phyloP scores from a whole-genome alignment of 2,888 invertebrate species.

The Hyposoter dolosus region DNA sequence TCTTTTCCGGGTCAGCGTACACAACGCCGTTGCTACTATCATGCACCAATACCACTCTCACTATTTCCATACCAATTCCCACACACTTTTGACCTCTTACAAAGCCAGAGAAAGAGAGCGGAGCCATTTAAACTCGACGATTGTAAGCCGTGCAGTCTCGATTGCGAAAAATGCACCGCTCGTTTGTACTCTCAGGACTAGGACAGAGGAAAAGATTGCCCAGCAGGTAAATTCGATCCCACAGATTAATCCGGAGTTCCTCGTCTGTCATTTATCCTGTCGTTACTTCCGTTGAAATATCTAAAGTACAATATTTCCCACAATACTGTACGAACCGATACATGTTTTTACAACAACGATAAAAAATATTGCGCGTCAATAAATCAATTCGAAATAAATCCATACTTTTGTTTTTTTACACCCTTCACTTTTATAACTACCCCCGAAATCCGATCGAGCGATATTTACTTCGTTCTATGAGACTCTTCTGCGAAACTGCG shows the following conservation, averaged over 20 bases:
- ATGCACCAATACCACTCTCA: conserved; percentile 11
- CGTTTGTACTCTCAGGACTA: conserved; percentile 1
- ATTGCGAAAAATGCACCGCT: conserved; percentile 28
- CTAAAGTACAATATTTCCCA: neutral
- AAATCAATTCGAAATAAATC: neutral
- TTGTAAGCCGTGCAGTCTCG: conserved; percentile 45
- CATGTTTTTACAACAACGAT: neutral
- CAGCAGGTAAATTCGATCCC: conserved; percentile 49
- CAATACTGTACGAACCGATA: neutral
- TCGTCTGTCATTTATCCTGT: neutral
- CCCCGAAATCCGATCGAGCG: neutral
- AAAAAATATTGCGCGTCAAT: neutral
- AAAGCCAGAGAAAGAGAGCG: conserved; percentile 1
- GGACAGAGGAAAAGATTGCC: conserved; percentile 47
- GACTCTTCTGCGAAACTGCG: conserved; percentile 16
- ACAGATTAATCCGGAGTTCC: conserved; percentile 40
- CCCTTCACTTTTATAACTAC: neutral
- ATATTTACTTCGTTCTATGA: conserved; percentile 35
- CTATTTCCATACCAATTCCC: conserved; percentile 52
- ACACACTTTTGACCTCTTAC: conserved; percentile 43
- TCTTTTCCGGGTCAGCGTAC: conserved; percentile 27
- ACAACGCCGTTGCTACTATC: conserved; percentile 29
- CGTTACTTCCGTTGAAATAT: neutral
- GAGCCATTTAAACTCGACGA: conserved; percentile 57
- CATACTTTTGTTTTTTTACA: neutral